Percentiles rank a stretch among this genome's conserved stretches.
These are phyloP conservation scores for Eueremaeus valkanovi DNA, from an alignment of 2,888 invertebrate species.

Conservation along the genomic window DNA sequence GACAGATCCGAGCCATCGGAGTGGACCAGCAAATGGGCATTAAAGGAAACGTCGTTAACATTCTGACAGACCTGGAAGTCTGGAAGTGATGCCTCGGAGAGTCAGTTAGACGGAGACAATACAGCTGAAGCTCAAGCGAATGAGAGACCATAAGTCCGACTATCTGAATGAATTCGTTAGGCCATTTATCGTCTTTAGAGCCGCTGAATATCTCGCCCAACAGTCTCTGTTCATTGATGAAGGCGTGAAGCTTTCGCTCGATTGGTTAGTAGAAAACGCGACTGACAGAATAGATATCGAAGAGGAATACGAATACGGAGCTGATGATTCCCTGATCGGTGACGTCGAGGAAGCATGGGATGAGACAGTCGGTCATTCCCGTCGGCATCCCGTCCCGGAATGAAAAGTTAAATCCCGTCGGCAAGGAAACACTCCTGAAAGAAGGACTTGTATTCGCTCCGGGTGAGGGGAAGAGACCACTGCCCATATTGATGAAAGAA, in stretches of 20 bases:
- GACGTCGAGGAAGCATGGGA: slow-evolving; percentile 47
- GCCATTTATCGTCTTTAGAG: not conserved
- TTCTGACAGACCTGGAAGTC: too few relatives aligned
- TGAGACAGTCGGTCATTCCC: slow-evolving; percentile 48
- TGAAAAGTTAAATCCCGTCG: slow-evolving; percentile 38
- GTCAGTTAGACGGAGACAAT: not conserved
- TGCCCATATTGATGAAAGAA: slow-evolving; percentile 48
- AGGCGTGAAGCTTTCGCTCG: not conserved
- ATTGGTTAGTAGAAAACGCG: not conserved
- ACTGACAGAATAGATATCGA: too few relatives aligned
- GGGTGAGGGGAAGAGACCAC: slow-evolving; percentile 48
- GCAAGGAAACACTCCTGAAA: slow-evolving; percentile 5
- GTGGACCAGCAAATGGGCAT: not conserved
- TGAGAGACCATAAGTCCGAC: not conserved
- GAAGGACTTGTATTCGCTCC: slow-evolving; percentile 46
- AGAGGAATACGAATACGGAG: not conserved
- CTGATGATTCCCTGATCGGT: slow-evolving; percentile 43
- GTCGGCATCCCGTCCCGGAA: too few relatives aligned
- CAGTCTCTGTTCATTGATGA: not conserved
- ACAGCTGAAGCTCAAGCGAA: not conserved
- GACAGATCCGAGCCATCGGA: not conserved
- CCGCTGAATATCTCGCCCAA: not conserved
- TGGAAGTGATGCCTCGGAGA: too few relatives aligned
- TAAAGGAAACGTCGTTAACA: slow-evolving; percentile 49
- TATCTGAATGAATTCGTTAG: not conserved